Evolutionary conservation across 2,888 invertebrate species (phyloP).

Genomic region (Euclidia mi): DNA sequence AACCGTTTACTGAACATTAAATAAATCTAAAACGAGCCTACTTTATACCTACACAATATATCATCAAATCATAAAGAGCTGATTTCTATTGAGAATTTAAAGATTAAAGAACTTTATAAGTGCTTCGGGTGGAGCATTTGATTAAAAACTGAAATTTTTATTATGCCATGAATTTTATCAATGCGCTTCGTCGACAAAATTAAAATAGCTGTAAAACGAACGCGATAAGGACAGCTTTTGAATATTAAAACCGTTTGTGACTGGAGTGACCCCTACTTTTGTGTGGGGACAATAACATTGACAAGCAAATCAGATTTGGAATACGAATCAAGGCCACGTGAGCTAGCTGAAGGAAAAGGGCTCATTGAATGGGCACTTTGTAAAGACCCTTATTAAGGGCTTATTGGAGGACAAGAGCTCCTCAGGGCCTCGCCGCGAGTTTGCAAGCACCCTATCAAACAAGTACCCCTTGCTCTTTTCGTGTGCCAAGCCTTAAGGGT

Average conservation of each 20-base stretch:
- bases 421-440: conserved; percentile 63
- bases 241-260: conserved; percentile 73
- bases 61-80: conserved; percentile 28
- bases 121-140: conserved; percentile 33
- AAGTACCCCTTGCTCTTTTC: conserved; percentile 87
- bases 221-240: conserved; percentile 77
- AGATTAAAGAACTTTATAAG: conserved; percentile 34
- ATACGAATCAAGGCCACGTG: conserved; percentile 86
- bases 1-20: conserved; percentile 42
- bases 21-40: conserved; percentile 23
- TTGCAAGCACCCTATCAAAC: conserved; percentile 77
- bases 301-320: conserved; percentile 83
- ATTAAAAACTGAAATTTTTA: conserved; percentile 70
- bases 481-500: conserved; percentile 73
- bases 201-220: conserved; percentile 73
- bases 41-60: conserved; percentile 27
- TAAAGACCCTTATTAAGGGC: conserved; percentile 82
- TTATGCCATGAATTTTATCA: conserved; percentile 77
- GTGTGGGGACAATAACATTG: conserved; percentile 75
- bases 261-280: conserved; percentile 76
- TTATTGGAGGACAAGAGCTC: conserved; percentile 84
- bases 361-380: conserved; percentile 79
- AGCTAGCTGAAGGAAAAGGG: conserved; percentile 79
- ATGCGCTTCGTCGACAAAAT: conserved; percentile 70
- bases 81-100: conserved; percentile 21